phyloP scores from a whole-genome alignment of 1,140 invertebrate genomes.

The Papilio aristodemus region DNA sequence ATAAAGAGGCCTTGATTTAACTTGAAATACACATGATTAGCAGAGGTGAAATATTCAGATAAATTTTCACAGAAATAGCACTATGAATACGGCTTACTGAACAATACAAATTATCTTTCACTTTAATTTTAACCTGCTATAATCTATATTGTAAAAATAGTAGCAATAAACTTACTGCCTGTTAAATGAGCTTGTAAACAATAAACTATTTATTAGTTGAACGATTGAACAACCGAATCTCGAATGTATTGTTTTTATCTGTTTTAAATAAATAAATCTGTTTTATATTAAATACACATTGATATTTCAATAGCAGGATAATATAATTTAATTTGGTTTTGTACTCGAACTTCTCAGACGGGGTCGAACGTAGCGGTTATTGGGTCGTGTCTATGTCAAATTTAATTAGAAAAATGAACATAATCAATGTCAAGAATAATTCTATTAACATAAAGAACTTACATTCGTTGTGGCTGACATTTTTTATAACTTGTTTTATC shows the following conservation, averaged over 20 bases:
- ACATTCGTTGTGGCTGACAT: neutral
- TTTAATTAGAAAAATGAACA: neutral
- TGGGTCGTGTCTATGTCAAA: slow-evolving; percentile 8
- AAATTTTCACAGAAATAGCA: too few relatives aligned
- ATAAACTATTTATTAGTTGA: too few relatives aligned
- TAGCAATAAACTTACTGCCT: too few relatives aligned
- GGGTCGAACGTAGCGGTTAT: neutral
- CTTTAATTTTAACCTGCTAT: too few relatives aligned
- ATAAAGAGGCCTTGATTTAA: too few relatives aligned
- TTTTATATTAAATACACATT: neutral
- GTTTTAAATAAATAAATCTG: neutral
- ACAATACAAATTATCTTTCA: too few relatives aligned
- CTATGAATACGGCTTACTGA: too few relatives aligned
- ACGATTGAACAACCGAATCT: too few relatives aligned
- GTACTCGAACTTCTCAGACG: slow-evolving; percentile 21
- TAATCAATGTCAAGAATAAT: slow-evolving; percentile 1
- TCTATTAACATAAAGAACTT: neutral
- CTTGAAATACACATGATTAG: too few relatives aligned
- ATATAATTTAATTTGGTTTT: slow-evolving; percentile 1
- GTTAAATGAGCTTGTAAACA: too few relatives aligned
- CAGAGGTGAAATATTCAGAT: too few relatives aligned
- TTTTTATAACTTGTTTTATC: neutral
- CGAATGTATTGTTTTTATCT: neutral
- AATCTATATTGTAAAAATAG: too few relatives aligned
- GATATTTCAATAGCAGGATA: neutral